These are phyloP conservation scores for Cephalopachus bancanus DNA, from an alignment of 2,797 vertebrate species.

Conservation along the genomic window DNA sequence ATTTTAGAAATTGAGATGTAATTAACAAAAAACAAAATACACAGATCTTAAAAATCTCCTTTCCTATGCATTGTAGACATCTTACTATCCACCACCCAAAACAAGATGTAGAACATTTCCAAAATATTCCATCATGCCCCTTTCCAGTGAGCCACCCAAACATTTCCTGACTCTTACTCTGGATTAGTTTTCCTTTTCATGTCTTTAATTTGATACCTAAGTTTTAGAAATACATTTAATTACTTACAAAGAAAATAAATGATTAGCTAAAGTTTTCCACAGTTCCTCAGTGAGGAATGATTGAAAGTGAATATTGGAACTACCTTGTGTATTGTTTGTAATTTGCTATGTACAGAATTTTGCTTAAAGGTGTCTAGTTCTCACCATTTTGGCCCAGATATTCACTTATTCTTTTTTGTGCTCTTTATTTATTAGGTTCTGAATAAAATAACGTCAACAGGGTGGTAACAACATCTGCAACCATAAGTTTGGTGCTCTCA, in stretches of 20 bases:
- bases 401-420: background rate
- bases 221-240: slow-evolving; percentile 7
- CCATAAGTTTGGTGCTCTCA: background rate
- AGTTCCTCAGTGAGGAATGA: slow-evolving; percentile 29
- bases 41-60: background rate
- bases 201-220: slow-evolving; percentile 42
- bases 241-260: slow-evolving; percentile 9
- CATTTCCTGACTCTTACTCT: background rate
- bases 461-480: background rate
- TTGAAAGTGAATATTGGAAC: background rate
- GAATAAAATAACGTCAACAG: slow-evolving; percentile 16
- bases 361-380: slow-evolving; percentile 16
- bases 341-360: background rate
- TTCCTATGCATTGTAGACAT: background rate
- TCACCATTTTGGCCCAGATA: background rate
- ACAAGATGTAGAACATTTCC: background rate
- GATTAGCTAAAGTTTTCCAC: background rate
- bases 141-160: background rate
- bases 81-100: background rate
- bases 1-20: slow-evolving; percentile 34
- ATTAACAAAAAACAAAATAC: background rate
- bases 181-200: slow-evolving; percentile 26
- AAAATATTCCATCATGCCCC: background rate
- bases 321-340: background rate
- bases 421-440: slow-evolving; percentile 10